These are phyloP conservation scores for Rhamnusium bicolor DNA, from an alignment of 2,888 invertebrate species.

Conservation along the genomic window DNA sequence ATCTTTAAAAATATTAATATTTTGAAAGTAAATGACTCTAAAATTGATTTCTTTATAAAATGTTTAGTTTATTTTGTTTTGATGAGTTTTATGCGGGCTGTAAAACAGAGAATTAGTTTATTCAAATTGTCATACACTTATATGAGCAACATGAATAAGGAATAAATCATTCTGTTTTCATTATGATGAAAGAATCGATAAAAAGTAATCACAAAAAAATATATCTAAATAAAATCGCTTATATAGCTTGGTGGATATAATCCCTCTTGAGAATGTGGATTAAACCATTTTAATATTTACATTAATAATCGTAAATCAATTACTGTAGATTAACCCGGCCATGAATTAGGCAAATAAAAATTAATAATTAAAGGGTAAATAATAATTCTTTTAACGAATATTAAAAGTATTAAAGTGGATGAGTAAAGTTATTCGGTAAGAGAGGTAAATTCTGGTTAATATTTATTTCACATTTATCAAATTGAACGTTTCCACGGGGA, in stretches of 20 bases:
- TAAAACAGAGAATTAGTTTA: not conserved
- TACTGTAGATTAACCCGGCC: slow-evolving; percentile 46
- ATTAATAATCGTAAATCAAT: slow-evolving; percentile 53
- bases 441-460: slow-evolving; percentile 69
- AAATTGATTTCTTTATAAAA: not conserved
- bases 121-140: not conserved
- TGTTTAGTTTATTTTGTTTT: not conserved
- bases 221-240: slow-evolving; percentile 8
- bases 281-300: slow-evolving; percentile 47
- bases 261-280: slow-evolving; percentile 23
- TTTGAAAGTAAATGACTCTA: no score
- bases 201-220: slow-evolving; percentile 12
- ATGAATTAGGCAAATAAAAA: slow-evolving; percentile 40
- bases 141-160: not conserved
- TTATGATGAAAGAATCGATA: slow-evolving; percentile 4
- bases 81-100: not conserved
- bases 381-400: slow-evolving; percentile 60
- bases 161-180: not conserved
- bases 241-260: not conserved
- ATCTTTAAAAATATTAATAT: not conserved
- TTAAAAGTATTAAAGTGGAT: slow-evolving; percentile 59
- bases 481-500: slow-evolving; percentile 69
- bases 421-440: slow-evolving; percentile 52
- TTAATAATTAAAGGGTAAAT: slow-evolving; percentile 60
- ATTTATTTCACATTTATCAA: slow-evolving; percentile 72